Percentiles rank a stretch among this genome's conserved stretches.
Conservation (phyloP, 53 echinoderm and acorn worm genomes). For the Crossaster papposus region DNA sequence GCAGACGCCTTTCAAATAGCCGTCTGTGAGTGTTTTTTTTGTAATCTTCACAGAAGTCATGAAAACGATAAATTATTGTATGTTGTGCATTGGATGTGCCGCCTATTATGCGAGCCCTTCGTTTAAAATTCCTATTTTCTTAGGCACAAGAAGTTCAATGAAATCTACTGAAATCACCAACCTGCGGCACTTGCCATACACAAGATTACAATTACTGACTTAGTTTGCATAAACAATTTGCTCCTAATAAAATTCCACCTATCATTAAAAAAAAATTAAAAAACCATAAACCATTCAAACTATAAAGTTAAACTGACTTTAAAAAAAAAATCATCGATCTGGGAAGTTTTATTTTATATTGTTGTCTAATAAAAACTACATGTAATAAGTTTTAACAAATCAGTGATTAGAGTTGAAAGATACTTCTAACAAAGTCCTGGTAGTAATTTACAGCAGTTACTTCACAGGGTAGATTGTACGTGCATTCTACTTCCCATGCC, state of each 20-base stretch:
- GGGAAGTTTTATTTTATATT: neutral
- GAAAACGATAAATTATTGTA: neutral
- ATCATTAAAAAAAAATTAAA: neutral
- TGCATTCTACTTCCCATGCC: neutral
- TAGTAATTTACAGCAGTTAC: neutral
- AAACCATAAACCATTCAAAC: neutral
- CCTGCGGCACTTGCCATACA: neutral
- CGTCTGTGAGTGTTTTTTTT: neutral
- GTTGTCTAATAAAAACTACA: neutral
- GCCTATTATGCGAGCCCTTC: neutral
- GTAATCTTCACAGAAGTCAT: neutral
- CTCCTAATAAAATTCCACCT: neutral
- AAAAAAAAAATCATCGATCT: neutral
- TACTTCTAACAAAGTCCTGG: neutral
- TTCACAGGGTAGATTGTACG: neutral
- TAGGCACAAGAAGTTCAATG: neutral
- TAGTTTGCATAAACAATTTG: neutral
- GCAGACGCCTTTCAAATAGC: neutral
- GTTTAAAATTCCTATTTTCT: neutral
- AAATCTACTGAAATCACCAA: neutral
- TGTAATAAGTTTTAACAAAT: neutral
- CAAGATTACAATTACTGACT: neutral
- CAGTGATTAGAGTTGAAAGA: neutral
- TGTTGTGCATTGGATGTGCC: neutral
- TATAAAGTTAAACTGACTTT: neutral